Base-by-base conservation (phyloP, 2,797 vertebrate species). In the Neostethus bicornis region DNA sequence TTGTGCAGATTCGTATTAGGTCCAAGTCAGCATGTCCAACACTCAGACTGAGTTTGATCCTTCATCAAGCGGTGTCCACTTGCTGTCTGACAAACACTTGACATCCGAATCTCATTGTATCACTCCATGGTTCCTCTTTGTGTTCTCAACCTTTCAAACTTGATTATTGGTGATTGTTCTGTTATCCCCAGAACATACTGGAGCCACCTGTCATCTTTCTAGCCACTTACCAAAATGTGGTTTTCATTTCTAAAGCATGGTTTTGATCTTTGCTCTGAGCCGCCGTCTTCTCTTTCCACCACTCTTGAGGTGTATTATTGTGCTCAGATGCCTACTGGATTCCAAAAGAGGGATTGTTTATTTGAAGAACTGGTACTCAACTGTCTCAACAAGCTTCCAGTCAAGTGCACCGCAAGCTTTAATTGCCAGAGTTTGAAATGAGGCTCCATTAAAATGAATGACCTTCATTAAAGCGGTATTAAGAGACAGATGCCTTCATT, bases 361-460 rank as follows among this genome's bases (percentile, higher is more conserved):
- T 91, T 91, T 91, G 85, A 46, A 79, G 73, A 85, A 64, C 73
- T 59, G 53, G 75, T 44, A 21, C 70, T 80, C 67, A 17, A 65
- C 51, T 79, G 67, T 81, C 77, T 75, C 73, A 62, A 80, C 84
- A 86, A 70, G 45, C 66, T 77, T 76, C 81, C 87, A 87, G 79
- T 79, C 81, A 55, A 84, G 77, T 56, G 78, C 76, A 78, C 37
- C 42, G 14, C 59, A 39, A 57, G 62, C 83, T 88, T 83, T 90
- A 87, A 92, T 90, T 87, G 86, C 84, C 73, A 54, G 70, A 75
- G 79, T 87, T 81, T 82, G 77, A 89, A 92, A 90, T 82, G 80
- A 86, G 81, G 76, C 79, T 55, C 80, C 79, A 92, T 93, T 92
- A 91, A 88, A 89, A 88, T 56, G 81, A 92, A 91, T 91, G 90